Base-by-base conservation (phyloP, 2,888 invertebrate genomes). In the Eupeodes luniger region DNA sequence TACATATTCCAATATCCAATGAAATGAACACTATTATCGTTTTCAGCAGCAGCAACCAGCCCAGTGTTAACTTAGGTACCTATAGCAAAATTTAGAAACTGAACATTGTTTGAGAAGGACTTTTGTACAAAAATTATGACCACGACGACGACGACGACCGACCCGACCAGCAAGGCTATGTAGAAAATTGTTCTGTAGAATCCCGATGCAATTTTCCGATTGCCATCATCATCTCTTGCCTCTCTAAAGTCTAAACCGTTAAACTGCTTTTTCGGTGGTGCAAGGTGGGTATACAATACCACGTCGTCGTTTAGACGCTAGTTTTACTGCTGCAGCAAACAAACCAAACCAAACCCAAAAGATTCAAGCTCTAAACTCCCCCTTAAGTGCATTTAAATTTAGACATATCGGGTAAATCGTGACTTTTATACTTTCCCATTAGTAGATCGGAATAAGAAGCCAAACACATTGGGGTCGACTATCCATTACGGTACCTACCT, bases 161-260 rank as follows among this genome's bases (percentile, higher is more conserved):
- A 40, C 36, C 64, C 19, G 66, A 34, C 59, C 14, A 12, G 12
- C 10, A 47, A 40, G 40, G 9, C 40, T 47, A 27, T 27, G 27
- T 27, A n/a, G 19, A 12, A 16, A 57, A 61, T 44, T 83, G 80
- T 75, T 70, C 53, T 64, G 14, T 53, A 16, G 69, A 81, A 70
- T 81, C 59, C 66, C 27, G 77, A 84, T 88, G 87, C 84, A 88
- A 84, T 88, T 88, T 84, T 57, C 74, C 78, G 85, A 86, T 86
- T 81, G 53, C 49, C 81, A 85, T 85, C 78, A 51, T 40, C 40
- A 40, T 40, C 40, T 49, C 44, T 36, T 67, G 49, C 67, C 51
- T 49, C 53, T 47, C 6, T 27, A 1, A 27, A 27, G 27, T 27
- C 2, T 27, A 27, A n/a, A 16, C 36, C 57, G 47, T 70, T 69